Percentiles rank a stretch among this genome's conserved stretches.
These are phyloP conservation scores for Hedya salicella DNA, from an alignment of 2,888 invertebrate species.

Conservation along the genomic window DNA sequence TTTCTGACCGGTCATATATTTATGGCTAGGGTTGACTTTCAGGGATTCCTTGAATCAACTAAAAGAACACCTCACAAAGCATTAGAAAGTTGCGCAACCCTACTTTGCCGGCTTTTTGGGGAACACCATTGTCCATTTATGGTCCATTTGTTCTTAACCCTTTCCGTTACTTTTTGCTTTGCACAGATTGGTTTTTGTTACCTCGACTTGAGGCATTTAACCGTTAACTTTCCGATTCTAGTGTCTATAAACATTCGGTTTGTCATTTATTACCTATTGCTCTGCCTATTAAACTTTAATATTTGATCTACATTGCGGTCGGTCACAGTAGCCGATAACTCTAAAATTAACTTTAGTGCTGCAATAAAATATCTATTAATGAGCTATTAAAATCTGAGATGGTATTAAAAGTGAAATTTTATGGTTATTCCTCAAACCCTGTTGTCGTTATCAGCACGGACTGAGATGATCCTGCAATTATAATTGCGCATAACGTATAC, in stretches of 20 bases:
- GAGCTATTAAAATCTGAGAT: constrained; percentile 82
- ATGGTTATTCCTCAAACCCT: constrained; percentile 72
- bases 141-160: constrained; percentile 77
- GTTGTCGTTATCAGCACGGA: constrained; percentile 66
- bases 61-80: constrained; percentile 78
- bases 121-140: constrained; percentile 71
- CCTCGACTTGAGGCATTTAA: constrained; percentile 54
- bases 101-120: constrained; percentile 75
- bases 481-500: neutral
- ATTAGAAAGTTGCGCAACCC: constrained; percentile 85
- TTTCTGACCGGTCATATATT: constrained; percentile 49
- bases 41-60: constrained; percentile 66
- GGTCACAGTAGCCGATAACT: constrained; percentile 78
- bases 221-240: constrained; percentile 47
- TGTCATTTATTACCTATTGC: constrained; percentile 44
- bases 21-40: constrained; percentile 73
- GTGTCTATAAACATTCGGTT: constrained; percentile 42
- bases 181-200: constrained; percentile 66
- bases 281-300: constrained; percentile 52
- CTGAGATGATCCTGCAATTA: constrained; percentile 50
- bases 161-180: constrained; percentile 76
- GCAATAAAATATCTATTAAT: constrained; percentile 79
- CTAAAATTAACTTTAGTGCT: constrained; percentile 81
- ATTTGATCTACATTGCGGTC: constrained; percentile 72
- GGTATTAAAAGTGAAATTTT: constrained; percentile 83